Evolutionary conservation across 1,140 invertebrate genomes (phyloP).

Genomic region (Trinorchestia longiramus): DNA sequence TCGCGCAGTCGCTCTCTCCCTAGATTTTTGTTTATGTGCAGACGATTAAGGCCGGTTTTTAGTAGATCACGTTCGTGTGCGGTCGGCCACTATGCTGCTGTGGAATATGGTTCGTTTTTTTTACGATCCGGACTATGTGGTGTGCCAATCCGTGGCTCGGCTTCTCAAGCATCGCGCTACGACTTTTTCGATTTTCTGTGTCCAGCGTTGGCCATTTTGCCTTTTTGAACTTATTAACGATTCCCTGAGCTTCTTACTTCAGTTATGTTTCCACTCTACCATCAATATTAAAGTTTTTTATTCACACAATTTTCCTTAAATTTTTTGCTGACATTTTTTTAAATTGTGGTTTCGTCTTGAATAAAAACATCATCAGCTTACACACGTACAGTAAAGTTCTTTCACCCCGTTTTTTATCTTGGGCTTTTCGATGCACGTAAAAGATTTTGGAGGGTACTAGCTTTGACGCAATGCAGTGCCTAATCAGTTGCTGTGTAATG

Average conservation of each 20-base stretch:
- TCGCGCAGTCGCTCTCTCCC: background rate
- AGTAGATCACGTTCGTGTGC: slow-evolving; percentile 32
- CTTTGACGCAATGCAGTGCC: too few relatives aligned
- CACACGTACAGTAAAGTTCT: background rate
- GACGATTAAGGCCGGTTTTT: slow-evolving; percentile 38
- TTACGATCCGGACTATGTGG: slow-evolving; percentile 23
- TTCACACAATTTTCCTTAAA: background rate
- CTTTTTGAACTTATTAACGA: background rate
- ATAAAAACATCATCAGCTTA: background rate
- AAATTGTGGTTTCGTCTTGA: background rate
- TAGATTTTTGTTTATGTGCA: slow-evolving; percentile 11
- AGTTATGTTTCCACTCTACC: background rate
- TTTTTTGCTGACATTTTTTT: background rate
- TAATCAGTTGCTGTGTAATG: background rate
- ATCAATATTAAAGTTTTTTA: background rate
- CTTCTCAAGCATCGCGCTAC: background rate
- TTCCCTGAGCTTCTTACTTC: background rate
- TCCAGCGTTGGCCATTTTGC: background rate
- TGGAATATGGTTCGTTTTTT: slow-evolving; percentile 9
- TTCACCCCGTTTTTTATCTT: background rate
- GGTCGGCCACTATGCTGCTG: slow-evolving; percentile 25
- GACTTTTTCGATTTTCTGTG: background rate
- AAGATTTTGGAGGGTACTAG: background rate
- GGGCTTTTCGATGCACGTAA: background rate
- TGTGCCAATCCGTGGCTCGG: background rate